These are phyloP conservation scores for Micromesistius poutassou DNA, from an alignment of 2,797 vertebrate genomes.

Conservation along the genomic window DNA sequence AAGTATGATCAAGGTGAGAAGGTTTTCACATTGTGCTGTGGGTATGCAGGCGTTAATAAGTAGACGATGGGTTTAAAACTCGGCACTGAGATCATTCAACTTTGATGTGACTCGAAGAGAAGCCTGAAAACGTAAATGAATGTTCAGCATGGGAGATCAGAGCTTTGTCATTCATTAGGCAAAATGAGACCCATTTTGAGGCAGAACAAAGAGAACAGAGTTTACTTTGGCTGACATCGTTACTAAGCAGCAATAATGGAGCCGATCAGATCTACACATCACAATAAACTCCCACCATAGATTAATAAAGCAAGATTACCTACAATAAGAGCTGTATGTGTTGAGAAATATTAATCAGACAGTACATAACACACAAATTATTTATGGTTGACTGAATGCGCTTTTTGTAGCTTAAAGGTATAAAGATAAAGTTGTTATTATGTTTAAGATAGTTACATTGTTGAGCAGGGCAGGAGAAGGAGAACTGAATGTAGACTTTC, in stretches of 20 bases:
- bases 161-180: neutral
- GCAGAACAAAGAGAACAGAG: neutral
- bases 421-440: neutral
- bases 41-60: neutral
- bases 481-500: no score
- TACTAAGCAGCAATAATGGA: neutral
- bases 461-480: neutral
- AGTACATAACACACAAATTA: neutral
- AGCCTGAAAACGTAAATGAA: neutral
- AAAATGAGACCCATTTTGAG: neutral
- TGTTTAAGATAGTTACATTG: neutral
- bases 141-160: neutral
- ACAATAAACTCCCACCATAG: neutral
- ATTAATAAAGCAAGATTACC: neutral
- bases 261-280: neutral
- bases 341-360: neutral
- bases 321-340: neutral
- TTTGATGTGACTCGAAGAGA: neutral
- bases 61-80: neutral
- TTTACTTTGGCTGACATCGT: neutral
- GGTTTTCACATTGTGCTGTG: neutral
- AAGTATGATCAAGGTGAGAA: neutral
- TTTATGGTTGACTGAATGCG: neutral
- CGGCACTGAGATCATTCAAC: neutral
- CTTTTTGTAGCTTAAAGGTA: neutral